These are phyloP conservation scores for Ypsolopha sequella DNA, from an alignment of 2,888 invertebrate species.

Conservation along the genomic window DNA sequence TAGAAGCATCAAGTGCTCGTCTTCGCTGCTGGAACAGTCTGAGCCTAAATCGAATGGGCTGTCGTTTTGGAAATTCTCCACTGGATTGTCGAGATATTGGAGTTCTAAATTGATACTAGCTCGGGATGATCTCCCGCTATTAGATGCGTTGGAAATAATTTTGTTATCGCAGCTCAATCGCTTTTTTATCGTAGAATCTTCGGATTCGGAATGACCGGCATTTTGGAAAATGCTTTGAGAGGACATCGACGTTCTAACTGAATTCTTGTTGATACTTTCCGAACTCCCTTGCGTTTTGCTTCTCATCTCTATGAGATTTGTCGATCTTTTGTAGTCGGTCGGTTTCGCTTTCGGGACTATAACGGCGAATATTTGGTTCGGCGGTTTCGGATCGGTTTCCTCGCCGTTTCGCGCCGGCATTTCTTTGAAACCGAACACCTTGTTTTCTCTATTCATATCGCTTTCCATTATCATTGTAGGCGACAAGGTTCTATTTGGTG, in stretches of 20 bases:
- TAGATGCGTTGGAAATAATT: slow-evolving; percentile 26
- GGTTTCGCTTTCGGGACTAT: slow-evolving; percentile 58
- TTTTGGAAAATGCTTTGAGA: slow-evolving; percentile 49
- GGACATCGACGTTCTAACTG: slow-evolving; percentile 39
- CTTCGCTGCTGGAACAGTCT: slow-evolving; percentile 61
- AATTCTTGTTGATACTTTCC: slow-evolving; percentile 43
- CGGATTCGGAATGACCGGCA: slow-evolving; percentile 43
- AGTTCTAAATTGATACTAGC: slow-evolving; percentile 54
- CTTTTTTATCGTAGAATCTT: slow-evolving; percentile 56
- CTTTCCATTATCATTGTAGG: slow-evolving; percentile 56
- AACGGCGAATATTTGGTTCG: slow-evolving; percentile 57
- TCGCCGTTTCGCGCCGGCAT: slow-evolving; percentile 34
- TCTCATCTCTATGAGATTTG: slow-evolving; percentile 24
- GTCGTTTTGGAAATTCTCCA: slow-evolving; percentile 33
- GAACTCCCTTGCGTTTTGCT: slow-evolving; percentile 36
- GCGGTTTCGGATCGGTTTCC: slow-evolving; percentile 19
- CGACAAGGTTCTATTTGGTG: slow-evolving; percentile 57
- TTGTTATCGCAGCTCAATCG: slow-evolving; percentile 60
- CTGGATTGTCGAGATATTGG: slow-evolving; percentile 40
- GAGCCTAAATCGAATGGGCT: slow-evolving; percentile 45
- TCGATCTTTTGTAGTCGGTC: slow-evolving; percentile 14
- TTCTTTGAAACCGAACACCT: slow-evolving; percentile 58
- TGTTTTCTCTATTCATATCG: slow-evolving; percentile 41
- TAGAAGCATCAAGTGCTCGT: slow-evolving; percentile 57
- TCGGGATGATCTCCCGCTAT: slow-evolving; percentile 46